A percentile compares a stretch with the other conserved stretches of the same genome.
Evolutionary conservation across 2,113 vertebrate species (phyloP).

Genomic region (Oxygymnocypris stewartii): DNA sequence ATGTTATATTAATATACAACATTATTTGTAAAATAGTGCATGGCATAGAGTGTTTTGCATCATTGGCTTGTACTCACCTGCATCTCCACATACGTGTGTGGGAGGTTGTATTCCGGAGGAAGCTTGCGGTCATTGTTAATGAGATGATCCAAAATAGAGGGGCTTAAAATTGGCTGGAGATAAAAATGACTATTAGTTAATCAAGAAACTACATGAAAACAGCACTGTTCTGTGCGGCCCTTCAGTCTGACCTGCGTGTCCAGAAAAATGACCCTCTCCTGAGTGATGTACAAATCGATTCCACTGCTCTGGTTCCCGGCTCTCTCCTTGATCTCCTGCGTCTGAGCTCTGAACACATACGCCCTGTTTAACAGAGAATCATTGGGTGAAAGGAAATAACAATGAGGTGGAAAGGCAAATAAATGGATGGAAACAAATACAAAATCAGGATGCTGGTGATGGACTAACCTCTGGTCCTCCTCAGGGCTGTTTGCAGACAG

Average conservation of each 20-base stretch:
- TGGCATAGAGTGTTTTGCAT: neutral
- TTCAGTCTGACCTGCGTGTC: conserved; percentile 84
- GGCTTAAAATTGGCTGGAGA: conserved; percentile 85
- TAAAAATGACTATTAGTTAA: neutral
- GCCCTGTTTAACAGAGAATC: conserved; percentile 68
- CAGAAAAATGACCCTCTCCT: conserved; percentile 91
- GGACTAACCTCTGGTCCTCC: conserved; percentile 85
- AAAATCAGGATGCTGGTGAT: neutral
- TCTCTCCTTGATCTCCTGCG: conserved; percentile 88
- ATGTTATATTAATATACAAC: neutral
- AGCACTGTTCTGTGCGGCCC: neutral
- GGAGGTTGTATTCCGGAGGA: conserved; percentile 89
- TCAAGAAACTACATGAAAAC: neutral
- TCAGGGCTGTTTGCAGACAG: conserved; percentile 88
- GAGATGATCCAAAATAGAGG: conserved; percentile 88
- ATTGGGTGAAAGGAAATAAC: neutral
- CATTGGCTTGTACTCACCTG: conserved; percentile 75
- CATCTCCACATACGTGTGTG: conserved; percentile 92
- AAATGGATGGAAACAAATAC: neutral
- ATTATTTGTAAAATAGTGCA: neutral
- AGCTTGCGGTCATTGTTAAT: conserved; percentile 93
- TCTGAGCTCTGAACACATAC: conserved; percentile 88
- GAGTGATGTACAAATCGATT: conserved; percentile 93
- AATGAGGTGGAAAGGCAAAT: neutral
- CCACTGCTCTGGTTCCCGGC: conserved; percentile 90